Evolutionary conservation across 1,140 invertebrate genomes (phyloP), one percentile per base, ranked within the genome.

Genomic region (Charaxes varanes): DNA sequence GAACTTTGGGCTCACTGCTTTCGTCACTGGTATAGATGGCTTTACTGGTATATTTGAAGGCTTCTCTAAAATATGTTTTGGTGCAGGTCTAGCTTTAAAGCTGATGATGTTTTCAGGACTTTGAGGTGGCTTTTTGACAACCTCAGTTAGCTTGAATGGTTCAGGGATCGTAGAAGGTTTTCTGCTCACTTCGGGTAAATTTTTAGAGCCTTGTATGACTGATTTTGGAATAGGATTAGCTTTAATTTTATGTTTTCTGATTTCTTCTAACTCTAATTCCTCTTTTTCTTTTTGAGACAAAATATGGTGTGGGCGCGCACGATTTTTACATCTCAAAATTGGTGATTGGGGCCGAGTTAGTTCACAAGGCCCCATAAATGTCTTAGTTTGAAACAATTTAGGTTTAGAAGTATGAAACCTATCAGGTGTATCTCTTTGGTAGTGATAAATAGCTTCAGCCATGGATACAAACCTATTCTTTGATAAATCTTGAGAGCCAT

Each of bases 361-460:
- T 2, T 59, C 58, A 1, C 48, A 26, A 1, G 38, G 64, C 3
- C 46, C 55, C 13, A 13, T 23, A n/a, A n/a, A 18, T 17, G 18
- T 16, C 36, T 33, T 40, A 61, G 54, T 6, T 63, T 38, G 10
- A 23, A 72, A 78, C 14, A 38, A 44, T 34, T 56, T 48, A 0
- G 67, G 61, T 14, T 58, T 58, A 8, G 41, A 47, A 1, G 72
- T 62, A 53, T 72, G 79, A 35, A 80, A 83, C 3, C 79, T 62
- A 7, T 65, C 62, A 8, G 79, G 79, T 14, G 79, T 83, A 41
- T 83, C 76, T 31, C 60, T 60, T 47, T 83, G 70, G 45, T 54
- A 83, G 41, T 72, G 79, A 38, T 79, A 83, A 21, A 83, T 71
- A 21, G 73, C 68, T 53, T 83, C 79, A 10, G 79, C 76, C 65